Evolutionary conservation across 2,888 invertebrate genomes (phyloP).

Genomic region (Drosophila conformis): DNA sequence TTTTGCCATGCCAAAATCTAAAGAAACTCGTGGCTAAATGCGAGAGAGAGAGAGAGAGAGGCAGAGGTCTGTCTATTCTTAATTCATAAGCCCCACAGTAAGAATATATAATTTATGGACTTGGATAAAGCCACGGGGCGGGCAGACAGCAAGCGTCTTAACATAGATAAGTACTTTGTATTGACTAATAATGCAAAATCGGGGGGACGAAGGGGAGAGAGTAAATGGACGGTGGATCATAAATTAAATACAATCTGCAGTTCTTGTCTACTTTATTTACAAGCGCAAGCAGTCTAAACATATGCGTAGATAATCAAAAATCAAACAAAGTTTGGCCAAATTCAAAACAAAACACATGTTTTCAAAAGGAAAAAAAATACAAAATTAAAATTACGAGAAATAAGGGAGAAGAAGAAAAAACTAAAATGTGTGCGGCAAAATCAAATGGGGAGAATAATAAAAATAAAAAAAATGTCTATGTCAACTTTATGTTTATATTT

Average conservation of each 20-base stretch:
- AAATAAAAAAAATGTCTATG: slow-evolving; percentile 10
- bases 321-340: slow-evolving; percentile 59
- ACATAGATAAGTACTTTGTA: slow-evolving; percentile 30
- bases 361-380: slow-evolving; percentile 25
- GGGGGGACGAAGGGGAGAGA: not conserved
- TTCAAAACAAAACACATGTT: slow-evolving; percentile 40
- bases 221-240: slow-evolving; percentile 20
- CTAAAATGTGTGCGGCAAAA: slow-evolving; percentile 27
- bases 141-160: not conserved
- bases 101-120: slow-evolving; percentile 37
- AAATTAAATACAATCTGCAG: slow-evolving; percentile 65
- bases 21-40: slow-evolving; percentile 32
- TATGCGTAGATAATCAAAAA: slow-evolving; percentile 54
- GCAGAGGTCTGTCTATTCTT: slow-evolving; percentile 28
- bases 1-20: slow-evolving; percentile 16
- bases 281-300: slow-evolving; percentile 40
- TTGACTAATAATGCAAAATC: slow-evolving; percentile 8
- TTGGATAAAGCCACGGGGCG: not conserved
- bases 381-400: slow-evolving; percentile 19
- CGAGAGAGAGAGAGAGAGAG: not conserved
- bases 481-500: slow-evolving; percentile 40
- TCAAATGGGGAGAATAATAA: slow-evolving; percentile 13
- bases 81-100: slow-evolving; percentile 32
- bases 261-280: slow-evolving; percentile 69
- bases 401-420: slow-evolving; percentile 19